Conservation (phyloP, 2,888 invertebrate species). For the Dasypogon diadema region DNA sequence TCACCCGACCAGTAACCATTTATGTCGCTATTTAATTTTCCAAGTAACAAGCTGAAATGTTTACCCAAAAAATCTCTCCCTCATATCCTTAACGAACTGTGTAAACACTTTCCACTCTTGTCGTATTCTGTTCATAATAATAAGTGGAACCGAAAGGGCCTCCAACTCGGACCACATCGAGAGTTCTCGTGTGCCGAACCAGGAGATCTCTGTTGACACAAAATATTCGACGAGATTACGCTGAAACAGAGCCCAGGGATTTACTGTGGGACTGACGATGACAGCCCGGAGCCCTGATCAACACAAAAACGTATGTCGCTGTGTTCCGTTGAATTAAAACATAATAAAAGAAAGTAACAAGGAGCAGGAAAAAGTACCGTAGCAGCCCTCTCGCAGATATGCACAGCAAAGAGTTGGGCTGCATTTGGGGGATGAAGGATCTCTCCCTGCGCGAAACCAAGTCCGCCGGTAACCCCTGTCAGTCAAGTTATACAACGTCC, state of each 20-base stretch:
- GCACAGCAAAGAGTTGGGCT: neutral
- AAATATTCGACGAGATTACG: constrained; percentile 54
- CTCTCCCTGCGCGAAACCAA: neutral
- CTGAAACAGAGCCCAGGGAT: constrained; percentile 25
- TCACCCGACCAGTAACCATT: neutral
- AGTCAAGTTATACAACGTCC: neutral
- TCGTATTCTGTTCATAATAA: constrained; percentile 38
- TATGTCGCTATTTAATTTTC: constrained; percentile 45
- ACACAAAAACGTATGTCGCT: constrained; percentile 16
- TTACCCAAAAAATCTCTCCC: constrained; percentile 49
- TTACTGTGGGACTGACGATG: constrained; percentile 28
- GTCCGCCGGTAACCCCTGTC: constrained; percentile 12
- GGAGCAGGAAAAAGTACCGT: neutral
- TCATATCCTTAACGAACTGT: constrained; percentile 54
- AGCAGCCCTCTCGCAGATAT: neutral
- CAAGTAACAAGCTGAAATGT: constrained; percentile 52
- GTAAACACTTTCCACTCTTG: constrained; percentile 53
- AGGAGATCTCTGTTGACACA: constrained; percentile 51
- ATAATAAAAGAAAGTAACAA: constrained; percentile 24
- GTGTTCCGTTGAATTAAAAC: constrained; percentile 25
- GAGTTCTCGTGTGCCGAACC: constrained; percentile 5
- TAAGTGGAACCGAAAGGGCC: constrained; percentile 15
- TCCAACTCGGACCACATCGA: neutral
- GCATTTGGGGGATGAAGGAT: neutral
- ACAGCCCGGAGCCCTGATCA: constrained; percentile 28